Base-by-base conservation (phyloP, 2,797 vertebrate genomes). In the Pelodytes ibericus region DNA sequence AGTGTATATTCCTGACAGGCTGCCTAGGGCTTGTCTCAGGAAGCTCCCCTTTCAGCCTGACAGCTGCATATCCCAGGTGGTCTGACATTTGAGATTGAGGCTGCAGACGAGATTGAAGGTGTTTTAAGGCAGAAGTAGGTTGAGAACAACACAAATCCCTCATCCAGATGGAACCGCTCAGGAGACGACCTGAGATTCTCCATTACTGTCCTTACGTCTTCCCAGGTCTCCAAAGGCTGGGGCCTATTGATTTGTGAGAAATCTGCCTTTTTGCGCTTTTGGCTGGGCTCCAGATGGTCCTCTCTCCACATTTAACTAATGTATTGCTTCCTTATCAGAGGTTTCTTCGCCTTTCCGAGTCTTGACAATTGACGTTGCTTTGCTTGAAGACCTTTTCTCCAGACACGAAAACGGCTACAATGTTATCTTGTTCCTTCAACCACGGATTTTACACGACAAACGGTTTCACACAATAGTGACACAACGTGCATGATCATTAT, bases 61-160 rank as follows among this genome's bases (percentile, higher is more conserved):
- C 96, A 98, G 95, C 95, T 97, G 96, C 76, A 47, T 93, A 89
- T 96, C 95, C 95, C 96, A 96, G 95, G 95, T 96, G 95, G 95
- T 94, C 93, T 95, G 96, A 97, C 93, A 98, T 96, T 94, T 90
- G 94, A 97, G 94, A 94, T 88, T 87, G 88, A 92, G 91, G 87
- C 86, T 87, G 86, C 7, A 81, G 92, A 94, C 90, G 90, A 92
- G 93, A 94, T 82, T 83, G 94, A 94, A 96, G 94, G 95, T 96
- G 94, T 94, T 93, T 86, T 81, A 88, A 85, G 85, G 88, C 83
- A 90, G 87, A 91, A 89, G 86, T 84, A 90, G 91, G 87, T 89
- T 91, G 92, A 65, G 87, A 92, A 93, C 91, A 93, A 90, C 92
- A 90, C 87, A 80, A 89, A 93, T 92, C 88, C 92, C 91, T 91